Evolutionary conservation across 2,797 vertebrate genomes (phyloP), one percentile per base, ranked within the genome.

Genomic region (Menidia menidia): DNA sequence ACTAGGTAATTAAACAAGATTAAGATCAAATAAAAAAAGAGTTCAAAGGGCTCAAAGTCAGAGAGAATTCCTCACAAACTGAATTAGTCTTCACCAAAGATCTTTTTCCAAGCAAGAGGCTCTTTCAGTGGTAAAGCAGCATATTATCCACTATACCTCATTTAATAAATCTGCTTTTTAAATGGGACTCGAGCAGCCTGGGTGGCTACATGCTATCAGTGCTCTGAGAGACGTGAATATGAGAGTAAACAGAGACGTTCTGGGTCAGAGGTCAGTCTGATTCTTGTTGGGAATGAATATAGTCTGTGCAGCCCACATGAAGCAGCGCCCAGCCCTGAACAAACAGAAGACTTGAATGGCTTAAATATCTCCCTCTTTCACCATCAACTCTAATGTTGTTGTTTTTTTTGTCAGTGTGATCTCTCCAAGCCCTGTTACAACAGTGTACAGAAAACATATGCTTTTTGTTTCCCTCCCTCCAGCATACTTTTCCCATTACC

Each of bases 401-500:
- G 10, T 31, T 30, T 1, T 53, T 47, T 19, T 31, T 53, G 51
- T 31, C 14, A 30, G 19, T 14, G 18, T 0, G 2, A 13, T 67
- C 42, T 64, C 48, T 70, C 39, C 52, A 13, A 18, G 56, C 15
- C 10, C 35, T 50, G 47, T 42, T 48, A 13, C 3, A 3, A 51
- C 39, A 58, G 43, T 62, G 39, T 11, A 2, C 50, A 10, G 56
- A 57, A 70, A 43, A 71, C 43, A 78, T 60, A 45, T 78, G 64
- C 32, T 76, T 56, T 64, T 19, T 25, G 11, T 33, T 43, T 0
- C 15, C 50, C 35, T n/a, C 59, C 45, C 64, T 55, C 43, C 54
- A 64, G 72, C 74, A 86, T 39, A 60, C 43, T 52, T 74, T 70
- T 78, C 44, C 68, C 18, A 84, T 80, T 77, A 72, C 2, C 48